phyloP scores from a whole-genome alignment of 2,113 vertebrate genomes.

The Ceyx melanurus region DNA sequence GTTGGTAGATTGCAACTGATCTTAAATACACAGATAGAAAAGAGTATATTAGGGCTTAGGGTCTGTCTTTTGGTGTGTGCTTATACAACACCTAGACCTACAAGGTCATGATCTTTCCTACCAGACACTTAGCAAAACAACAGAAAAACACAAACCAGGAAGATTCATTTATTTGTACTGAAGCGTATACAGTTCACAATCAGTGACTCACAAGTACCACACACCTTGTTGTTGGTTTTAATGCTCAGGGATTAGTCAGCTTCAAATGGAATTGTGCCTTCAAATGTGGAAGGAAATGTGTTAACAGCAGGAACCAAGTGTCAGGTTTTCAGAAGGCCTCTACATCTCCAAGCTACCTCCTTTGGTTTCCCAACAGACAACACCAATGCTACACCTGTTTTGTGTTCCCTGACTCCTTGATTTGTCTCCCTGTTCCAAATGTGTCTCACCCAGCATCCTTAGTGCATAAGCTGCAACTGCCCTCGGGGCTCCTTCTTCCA shows the following conservation, averaged over 20 bases:
- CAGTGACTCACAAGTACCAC: neutral
- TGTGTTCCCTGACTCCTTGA: neutral
- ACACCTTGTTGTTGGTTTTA: neutral
- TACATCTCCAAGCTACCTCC: neutral
- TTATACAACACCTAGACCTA: neutral
- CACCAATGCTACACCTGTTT: accelerated
- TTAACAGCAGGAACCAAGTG: neutral
- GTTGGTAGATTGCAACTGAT: neutral
- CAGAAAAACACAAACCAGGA: neutral
- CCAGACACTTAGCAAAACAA: neutral
- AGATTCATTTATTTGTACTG: neutral
- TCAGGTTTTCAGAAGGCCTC: neutral
- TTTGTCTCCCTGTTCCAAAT: neutral
- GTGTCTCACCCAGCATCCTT: neutral
- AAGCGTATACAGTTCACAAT: neutral
- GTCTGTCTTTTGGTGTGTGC: neutral
- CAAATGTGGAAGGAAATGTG: neutral
- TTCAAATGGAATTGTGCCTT: neutral
- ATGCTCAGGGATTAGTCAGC: neutral
- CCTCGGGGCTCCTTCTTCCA: neutral
- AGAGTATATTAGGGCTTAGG: neutral
- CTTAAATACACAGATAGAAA: neutral
- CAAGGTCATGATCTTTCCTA: neutral
- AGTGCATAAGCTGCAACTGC: neutral
- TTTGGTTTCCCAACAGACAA: neutral